Evolutionary conservation across 2,797 vertebrate genomes (phyloP), one percentile per base, ranked within the genome.

Genomic region (Ptychadena robeensis): DNA sequence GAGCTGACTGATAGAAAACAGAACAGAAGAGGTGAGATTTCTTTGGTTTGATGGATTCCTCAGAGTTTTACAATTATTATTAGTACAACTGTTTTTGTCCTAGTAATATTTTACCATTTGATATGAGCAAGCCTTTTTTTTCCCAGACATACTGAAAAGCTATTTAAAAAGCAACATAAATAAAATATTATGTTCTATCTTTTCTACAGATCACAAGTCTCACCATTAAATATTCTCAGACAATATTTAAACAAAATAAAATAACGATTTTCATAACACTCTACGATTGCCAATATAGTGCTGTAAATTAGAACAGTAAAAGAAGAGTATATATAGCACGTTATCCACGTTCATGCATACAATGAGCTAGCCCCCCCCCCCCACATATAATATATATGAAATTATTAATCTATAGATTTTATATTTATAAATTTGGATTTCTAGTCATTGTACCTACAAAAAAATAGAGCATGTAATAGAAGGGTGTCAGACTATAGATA

Each of bases 11-110:
- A 53, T 53, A 7, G 4, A 53, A 53, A 44, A 4, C 1, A 5
- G 11, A 44, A 12, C 11, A 11, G 18, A 15, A 44, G 40, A 44
- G 5, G n/a, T n/a, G n/a, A n/a, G n/a, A n/a, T 10, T 10, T 48
- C 63, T 78, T 78, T 78, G 63, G 63, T 78, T 14, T 48, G n/a
- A 34, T 10, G n/a, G 44, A 12, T 66, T 66, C 32, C 57, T n/a
- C n/a, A 34, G 1, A 28, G 25, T 14, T 32, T 11, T 5, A 59
- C 25, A 57, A 48, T 3, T 9, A 44, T 73, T 22, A 3, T 14
- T 7, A 32, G 27, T 30, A 31, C n/a, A 15, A 6, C 6, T 22
- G 18, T 11, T 32, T 11, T 53, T 53, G 32, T 7, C 5, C 28
- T 18, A 30, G 15, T 15, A 65, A 18, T 34, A 30, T 34, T 32